Evolutionary conservation across 2,888 invertebrate genomes (phyloP).

Genomic region (Phrixothrix hirtus): DNA sequence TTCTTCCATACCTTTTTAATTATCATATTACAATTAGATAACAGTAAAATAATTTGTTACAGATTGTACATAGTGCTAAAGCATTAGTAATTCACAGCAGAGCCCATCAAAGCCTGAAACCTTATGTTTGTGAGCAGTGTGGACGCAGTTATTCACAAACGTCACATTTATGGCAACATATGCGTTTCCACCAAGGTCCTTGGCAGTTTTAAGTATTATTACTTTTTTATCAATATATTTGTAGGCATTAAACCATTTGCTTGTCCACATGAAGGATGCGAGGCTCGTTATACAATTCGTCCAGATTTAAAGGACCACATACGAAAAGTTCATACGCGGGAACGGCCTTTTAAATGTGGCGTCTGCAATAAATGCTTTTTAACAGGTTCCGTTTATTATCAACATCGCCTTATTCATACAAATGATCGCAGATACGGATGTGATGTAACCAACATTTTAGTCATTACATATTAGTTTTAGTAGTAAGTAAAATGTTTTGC

Average conservation of each 20-base stretch:
- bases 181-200: constrained; percentile 69
- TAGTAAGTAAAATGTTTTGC: no score
- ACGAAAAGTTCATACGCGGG: constrained; percentile 66
- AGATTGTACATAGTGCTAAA: constrained; percentile 54
- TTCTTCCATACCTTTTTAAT: no score
- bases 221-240: constrained; percentile 4
- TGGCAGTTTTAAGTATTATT: constrained; percentile 34
- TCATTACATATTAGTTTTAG: no score
- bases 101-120: constrained; percentile 55
- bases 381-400: constrained; percentile 67
- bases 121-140: constrained; percentile 65
- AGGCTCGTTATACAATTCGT: constrained; percentile 65
- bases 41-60: no score
- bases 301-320: constrained; percentile 68
- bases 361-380: constrained; percentile 66
- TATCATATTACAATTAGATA: no score
- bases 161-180: constrained; percentile 68
- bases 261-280: constrained; percentile 63
- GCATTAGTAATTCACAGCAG: constrained; percentile 54
- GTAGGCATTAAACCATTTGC: constrained; percentile 66
- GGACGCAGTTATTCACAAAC: constrained; percentile 66
- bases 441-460: constrained; percentile 58
- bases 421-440: constrained; percentile 67
- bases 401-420: constrained; percentile 65
- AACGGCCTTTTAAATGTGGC: constrained; percentile 64